Evolutionary conservation across 2,113 vertebrate genomes (phyloP).

Genomic region (Emydocephalus ijimae): DNA sequence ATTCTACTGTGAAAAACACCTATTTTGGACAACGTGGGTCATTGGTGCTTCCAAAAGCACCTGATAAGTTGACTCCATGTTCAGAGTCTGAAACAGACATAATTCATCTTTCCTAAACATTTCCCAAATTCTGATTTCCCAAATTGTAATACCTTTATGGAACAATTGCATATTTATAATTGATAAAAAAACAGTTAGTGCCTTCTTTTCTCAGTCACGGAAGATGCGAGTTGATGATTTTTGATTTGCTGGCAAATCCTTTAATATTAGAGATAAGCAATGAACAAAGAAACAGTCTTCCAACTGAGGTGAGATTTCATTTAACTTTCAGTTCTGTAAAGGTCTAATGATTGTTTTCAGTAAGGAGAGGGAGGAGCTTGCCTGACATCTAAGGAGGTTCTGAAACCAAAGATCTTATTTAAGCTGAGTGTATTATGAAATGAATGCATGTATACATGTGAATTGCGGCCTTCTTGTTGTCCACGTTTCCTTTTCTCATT

Average conservation of each 20-base stretch:
- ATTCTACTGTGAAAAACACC: not conserved
- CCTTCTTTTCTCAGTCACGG: not conserved
- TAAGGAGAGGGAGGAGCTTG: not conserved
- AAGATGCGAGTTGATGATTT: not conserved
- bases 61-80: not conserved
- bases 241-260: not conserved
- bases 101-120: not conserved
- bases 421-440: not conserved
- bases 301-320: not conserved
- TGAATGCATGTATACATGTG: not conserved
- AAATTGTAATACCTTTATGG: not conserved
- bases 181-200: not conserved
- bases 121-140: not conserved
- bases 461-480: not conserved
- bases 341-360: not conserved
- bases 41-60: not conserved
- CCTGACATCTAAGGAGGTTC: not conserved
- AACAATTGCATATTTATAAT: not conserved
- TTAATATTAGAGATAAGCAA: not conserved
- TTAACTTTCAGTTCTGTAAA: not conserved
- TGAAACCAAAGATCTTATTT: not conserved
- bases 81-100: not conserved
- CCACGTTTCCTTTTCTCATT: not conserved
- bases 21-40: not conserved
- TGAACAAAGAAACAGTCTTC: not conserved